Evolutionary conservation across 2,888 invertebrate species (phyloP), one percentile per base, ranked within the genome.

Genomic region (Harmothoe impar): DNA sequence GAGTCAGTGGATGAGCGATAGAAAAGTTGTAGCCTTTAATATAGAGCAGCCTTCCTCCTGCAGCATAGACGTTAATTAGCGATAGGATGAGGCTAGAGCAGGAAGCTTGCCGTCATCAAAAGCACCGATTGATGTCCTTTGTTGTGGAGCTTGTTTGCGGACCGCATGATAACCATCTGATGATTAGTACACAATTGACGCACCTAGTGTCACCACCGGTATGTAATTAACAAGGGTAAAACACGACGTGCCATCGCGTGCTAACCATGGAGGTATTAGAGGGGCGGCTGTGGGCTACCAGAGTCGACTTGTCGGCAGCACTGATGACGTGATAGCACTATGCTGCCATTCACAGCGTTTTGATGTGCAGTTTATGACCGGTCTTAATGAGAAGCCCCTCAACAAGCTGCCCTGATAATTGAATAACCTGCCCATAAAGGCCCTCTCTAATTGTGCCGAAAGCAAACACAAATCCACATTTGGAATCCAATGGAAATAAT

Each of bases 211-310:
- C 72, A 29, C 72, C 29, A 25, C 72, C 72, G 17, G 3, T 72
- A 72, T 72, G 72, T 72, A 72, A 72, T 72, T 72, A 72, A 72
- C 15, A 29, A 29, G 15, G 72, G 72, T 62, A 62, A 62, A 72
- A 29, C 5, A 29, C 7, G 29, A 15, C 72, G 15, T 25, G 72
- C 62, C 15, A 3, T n/a, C 62, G 15, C 20, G 62, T 62, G 62
- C 25, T n/a, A 62, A 62, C 23, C 62, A 62, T 62, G 3, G 62
- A 5, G n/a, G 23, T 3, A n/a, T 5, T 3, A n/a, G 25, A n/a
- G 62, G 62, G 23, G 62, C 3, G 15, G 20, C 3, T 62, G 62
- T 62, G 62, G 62, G 62, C 43, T 43, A 43, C 5, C 43, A 43
- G 43, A 43, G 43, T 3, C 43, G 43, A 43, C 43, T 43, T 43